Conservation (phyloP, 2,113 vertebrate genomes). For the Megalops atlanticus region DNA sequence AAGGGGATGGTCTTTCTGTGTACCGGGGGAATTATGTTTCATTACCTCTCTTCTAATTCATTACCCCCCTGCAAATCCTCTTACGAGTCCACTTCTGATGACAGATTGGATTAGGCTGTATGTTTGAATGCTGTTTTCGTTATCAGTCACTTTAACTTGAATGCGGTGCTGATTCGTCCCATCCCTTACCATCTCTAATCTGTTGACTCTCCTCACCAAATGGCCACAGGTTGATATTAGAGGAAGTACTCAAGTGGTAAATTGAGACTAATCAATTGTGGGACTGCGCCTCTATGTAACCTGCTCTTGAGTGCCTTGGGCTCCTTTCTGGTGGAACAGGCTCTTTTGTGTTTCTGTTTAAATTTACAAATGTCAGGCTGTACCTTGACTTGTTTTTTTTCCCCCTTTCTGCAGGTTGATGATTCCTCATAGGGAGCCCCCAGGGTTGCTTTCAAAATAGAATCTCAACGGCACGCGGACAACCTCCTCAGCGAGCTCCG, state of each 20-base stretch:
- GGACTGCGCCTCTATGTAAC: too few species aligned
- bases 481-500: slow-evolving; percentile 52
- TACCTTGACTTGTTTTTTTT: background rate
- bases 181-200: background rate
- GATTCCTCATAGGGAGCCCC: slow-evolving; percentile 51
- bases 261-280: too few species aligned
- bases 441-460: slow-evolving; percentile 58
- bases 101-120: background rate
- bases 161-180: background rate
- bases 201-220: background rate
- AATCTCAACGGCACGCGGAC: slow-evolving; percentile 49
- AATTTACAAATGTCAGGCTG: too few species aligned
- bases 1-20: background rate
- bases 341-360: too few species aligned
- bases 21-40: background rate
- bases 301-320: too few species aligned
- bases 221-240: too few species aligned
- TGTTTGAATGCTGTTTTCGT: background rate
- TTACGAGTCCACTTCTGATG: background rate
- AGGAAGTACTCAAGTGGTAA: too few species aligned
- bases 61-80: background rate
- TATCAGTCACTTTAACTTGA: background rate
- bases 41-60: background rate
- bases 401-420: slow-evolving; percentile 60
- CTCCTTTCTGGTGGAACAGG: too few species aligned